phyloP scores from a whole-genome alignment of 2,113 vertebrate genomes.

The Caloenas nicobarica region DNA sequence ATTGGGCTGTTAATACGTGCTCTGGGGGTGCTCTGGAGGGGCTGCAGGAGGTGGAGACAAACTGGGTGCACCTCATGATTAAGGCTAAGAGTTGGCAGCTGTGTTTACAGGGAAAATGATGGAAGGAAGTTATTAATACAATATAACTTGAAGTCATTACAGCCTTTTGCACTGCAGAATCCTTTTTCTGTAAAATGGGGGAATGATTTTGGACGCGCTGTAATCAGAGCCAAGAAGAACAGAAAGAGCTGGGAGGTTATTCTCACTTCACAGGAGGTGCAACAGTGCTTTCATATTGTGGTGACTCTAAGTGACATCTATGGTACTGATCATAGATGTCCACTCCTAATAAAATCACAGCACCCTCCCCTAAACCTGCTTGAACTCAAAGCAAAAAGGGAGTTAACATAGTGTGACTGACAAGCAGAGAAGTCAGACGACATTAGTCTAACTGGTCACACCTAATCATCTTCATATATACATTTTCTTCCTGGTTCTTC shows the following conservation, averaged over 20 bases:
- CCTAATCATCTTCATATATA: not conserved
- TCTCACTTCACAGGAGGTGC: not conserved
- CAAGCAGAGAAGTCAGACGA: not conserved
- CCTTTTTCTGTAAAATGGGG: not conserved
- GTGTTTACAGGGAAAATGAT: not conserved
- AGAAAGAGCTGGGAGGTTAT: not conserved
- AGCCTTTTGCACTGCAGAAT: not conserved
- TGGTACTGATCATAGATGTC: not conserved
- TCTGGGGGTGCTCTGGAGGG: not conserved
- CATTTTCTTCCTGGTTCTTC: not conserved
- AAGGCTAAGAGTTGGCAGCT: not conserved
- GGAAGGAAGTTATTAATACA: not conserved
- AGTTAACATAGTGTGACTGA: not conserved
- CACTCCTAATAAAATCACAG: not conserved
- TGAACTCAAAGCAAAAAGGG: not conserved
- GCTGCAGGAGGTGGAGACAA: not conserved
- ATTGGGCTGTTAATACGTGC: fast-evolving
- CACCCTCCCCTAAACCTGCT: not conserved
- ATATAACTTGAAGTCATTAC: not conserved
- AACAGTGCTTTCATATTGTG: not conserved
- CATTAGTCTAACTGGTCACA: not conserved
- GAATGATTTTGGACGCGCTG: not conserved
- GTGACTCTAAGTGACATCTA: not conserved
- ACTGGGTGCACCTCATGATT: not conserved
- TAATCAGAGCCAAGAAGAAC: not conserved